phyloP scores from a whole-genome alignment of 1,140 invertebrate species.

The Tetraneura akinire region DNA sequence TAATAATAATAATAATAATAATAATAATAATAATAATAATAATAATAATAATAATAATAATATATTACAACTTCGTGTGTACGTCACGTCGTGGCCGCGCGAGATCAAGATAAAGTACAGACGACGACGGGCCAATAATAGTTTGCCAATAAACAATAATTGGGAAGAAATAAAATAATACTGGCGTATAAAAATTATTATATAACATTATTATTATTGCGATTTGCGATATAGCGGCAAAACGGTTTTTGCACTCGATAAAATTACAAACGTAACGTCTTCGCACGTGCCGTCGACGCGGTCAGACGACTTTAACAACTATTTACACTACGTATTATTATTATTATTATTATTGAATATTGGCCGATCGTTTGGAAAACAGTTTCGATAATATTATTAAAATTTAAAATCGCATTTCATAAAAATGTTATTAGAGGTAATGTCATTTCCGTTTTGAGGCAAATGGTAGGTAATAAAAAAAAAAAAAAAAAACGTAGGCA shows the following conservation, averaged over 20 bases:
- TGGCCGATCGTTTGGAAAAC: too few relatives aligned
- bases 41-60: too few relatives aligned
- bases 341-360: neutral
- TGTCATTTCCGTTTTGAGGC: too few relatives aligned
- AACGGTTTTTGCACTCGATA: neutral
- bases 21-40: too few relatives aligned
- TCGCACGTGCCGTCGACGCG: too few relatives aligned
- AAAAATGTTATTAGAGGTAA: neutral
- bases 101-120: neutral
- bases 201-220: too few relatives aligned
- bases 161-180: neutral
- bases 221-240: too few relatives aligned
- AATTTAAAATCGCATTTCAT: constrained; percentile 1
- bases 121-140: neutral
- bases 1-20: too few relatives aligned
- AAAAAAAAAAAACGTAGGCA: constrained; percentile 12
- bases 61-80: neutral
- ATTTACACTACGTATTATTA: neutral
- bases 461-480: too few relatives aligned
- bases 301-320: neutral
- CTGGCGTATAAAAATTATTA: too few relatives aligned
- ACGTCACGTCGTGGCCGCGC: neutral
- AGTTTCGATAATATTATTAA: neutral
- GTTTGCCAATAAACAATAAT: neutral
- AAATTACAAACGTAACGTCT: too few relatives aligned